A percentile compares a stretch with the other conserved stretches of the same genome.
Evolutionary conservation across 2,113 vertebrate genomes (phyloP).

Genomic region (Antechinus stuartii): DNA sequence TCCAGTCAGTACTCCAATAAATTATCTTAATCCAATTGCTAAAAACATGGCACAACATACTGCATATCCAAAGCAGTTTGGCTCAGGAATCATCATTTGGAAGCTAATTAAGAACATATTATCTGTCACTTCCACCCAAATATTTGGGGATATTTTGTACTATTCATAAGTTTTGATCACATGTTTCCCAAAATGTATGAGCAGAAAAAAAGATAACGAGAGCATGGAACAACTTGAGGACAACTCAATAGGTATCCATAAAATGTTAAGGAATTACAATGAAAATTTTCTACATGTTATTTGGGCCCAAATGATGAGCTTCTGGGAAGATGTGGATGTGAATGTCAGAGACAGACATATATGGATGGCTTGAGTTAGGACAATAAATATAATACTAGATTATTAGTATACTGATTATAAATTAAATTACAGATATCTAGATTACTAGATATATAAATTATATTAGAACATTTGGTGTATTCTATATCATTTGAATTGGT

Average conservation of each 20-base stretch:
- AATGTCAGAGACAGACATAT: background rate
- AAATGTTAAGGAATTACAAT: background rate
- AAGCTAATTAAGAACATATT: conserved; percentile 74
- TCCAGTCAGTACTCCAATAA: conserved; percentile 77
- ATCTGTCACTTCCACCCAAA: conserved; percentile 66
- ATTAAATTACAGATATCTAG: too few species aligned
- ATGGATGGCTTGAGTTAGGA: background rate
- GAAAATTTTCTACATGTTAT: background rate
- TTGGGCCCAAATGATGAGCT: background rate
- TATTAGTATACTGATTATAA: background rate
- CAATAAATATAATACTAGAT: background rate
- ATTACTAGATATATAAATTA: too few species aligned
- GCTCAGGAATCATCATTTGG: conserved; percentile 71
- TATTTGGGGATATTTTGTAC: conserved; percentile 69
- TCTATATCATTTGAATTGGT: background rate
- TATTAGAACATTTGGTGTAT: background rate
- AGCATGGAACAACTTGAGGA: background rate
- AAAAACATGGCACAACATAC: conserved; percentile 76
- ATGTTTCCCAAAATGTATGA: background rate
- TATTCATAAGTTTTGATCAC: background rate
- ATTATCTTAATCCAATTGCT: conserved; percentile 81
- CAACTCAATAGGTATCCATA: background rate
- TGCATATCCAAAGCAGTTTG: conserved; percentile 64
- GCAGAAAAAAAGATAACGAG: background rate
- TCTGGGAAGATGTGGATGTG: background rate